phyloP scores from a whole-genome alignment of 2,888 invertebrate species.

The Melipona beecheii region DNA sequence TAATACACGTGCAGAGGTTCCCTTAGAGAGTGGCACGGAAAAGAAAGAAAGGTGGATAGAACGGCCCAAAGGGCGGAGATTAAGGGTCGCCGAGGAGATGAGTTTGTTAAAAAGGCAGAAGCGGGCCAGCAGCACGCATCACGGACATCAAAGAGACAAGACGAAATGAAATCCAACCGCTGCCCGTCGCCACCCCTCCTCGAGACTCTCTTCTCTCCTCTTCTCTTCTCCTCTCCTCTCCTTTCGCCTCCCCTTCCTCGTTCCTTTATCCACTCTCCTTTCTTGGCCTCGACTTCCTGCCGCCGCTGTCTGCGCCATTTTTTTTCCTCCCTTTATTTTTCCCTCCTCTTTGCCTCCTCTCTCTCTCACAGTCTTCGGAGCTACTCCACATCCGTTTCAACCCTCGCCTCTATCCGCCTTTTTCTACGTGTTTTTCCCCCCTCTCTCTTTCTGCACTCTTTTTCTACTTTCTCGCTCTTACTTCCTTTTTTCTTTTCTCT shows the following conservation, averaged over 20 bases:
- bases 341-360: slow-evolving; percentile 50
- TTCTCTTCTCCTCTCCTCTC: slow-evolving; percentile 48
- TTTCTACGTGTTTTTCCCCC: neutral
- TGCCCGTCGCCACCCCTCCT: slow-evolving; percentile 73
- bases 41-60: slow-evolving; percentile 73
- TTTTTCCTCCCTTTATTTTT: slow-evolving; percentile 54
- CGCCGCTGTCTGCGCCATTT: slow-evolving; percentile 51
- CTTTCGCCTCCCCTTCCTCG: slow-evolving; percentile 40
- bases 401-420: neutral
- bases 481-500: neutral
- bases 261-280: slow-evolving; percentile 61
- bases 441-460: neutral
- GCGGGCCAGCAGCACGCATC: slow-evolving; percentile 84
- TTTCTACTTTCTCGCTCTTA: neutral
- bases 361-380: slow-evolving; percentile 51
- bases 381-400: slow-evolving; percentile 67
- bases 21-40: slow-evolving; percentile 59
- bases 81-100: slow-evolving; percentile 84
- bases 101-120: slow-evolving; percentile 85
- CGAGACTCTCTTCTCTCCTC: slow-evolving; percentile 64
- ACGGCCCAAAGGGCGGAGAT: slow-evolving; percentile 82
- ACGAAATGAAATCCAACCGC: slow-evolving; percentile 84
- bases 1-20: slow-evolving; percentile 9
- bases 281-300: slow-evolving; percentile 62
- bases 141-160: slow-evolving; percentile 84